phyloP scores from a whole-genome alignment of 2,797 vertebrate genomes.

The Fundulus diaphanus region DNA sequence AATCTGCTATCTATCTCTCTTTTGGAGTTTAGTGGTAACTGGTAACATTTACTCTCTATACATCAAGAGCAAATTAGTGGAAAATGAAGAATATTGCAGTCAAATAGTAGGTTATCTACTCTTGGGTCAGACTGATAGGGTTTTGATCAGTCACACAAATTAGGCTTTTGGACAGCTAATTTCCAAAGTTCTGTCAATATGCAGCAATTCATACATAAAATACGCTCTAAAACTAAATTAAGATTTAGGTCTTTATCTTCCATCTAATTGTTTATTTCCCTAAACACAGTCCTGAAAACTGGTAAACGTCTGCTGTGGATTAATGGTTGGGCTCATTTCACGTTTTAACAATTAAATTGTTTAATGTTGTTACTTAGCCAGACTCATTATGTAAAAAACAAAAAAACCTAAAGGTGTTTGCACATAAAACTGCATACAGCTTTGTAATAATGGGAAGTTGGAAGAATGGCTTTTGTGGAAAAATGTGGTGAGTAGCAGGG shows the following conservation, averaged over 20 bases:
- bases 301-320: not conserved
- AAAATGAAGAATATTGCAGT: too few relatives aligned
- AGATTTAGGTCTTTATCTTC: too few relatives aligned
- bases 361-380: slow-evolving; percentile 15
- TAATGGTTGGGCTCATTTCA: accelerated
- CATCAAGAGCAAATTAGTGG: too few relatives aligned
- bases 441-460: not conserved
- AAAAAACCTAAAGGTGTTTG: not conserved
- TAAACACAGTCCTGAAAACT: not conserved
- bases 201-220: not conserved
- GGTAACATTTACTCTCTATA: not conserved
- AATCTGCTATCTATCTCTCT: not conserved
- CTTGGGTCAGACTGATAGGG: too few relatives aligned
- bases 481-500: slow-evolving; percentile 16
- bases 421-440: slow-evolving; percentile 15
- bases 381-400: slow-evolving; percentile 4
- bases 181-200: too few relatives aligned
- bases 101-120: too few relatives aligned
- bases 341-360: not conserved
- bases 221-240: not conserved
- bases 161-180: too few relatives aligned
- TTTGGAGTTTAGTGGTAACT: not conserved
- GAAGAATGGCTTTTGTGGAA: slow-evolving; percentile 23
- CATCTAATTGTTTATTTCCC: not conserved
- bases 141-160: too few relatives aligned